phyloP scores from a whole-genome alignment of 2,888 invertebrate species.

The Subacronicta megacephala region DNA sequence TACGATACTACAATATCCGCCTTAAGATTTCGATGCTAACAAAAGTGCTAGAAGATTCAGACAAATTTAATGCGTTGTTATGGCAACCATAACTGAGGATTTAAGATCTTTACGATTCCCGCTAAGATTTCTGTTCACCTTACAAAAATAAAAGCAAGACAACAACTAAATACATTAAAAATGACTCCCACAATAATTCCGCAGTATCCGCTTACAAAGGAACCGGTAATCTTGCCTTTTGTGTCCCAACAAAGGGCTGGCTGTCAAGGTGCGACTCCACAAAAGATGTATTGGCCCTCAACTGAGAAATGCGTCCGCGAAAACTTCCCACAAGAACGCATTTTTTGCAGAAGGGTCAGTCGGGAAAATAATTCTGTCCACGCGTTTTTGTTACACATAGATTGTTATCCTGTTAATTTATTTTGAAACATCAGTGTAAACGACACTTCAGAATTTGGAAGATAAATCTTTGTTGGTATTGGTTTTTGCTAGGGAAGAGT shows the following conservation, averaged over 20 bases:
- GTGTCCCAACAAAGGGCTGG: slow-evolving; percentile 68
- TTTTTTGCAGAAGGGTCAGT: slow-evolving; percentile 58
- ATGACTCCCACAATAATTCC: slow-evolving; percentile 68
- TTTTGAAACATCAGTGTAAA: slow-evolving; percentile 32
- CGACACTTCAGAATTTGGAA: slow-evolving; percentile 16
- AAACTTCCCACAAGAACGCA: slow-evolving; percentile 62
- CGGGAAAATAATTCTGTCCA: slow-evolving; percentile 40
- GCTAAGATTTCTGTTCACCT: slow-evolving; percentile 10
- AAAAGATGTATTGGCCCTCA: slow-evolving; percentile 65
- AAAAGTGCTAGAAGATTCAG: too few species aligned
- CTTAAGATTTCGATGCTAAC: too few species aligned
- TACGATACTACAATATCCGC: too few species aligned
- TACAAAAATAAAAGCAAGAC: slow-evolving; percentile 36
- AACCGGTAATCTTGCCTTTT: slow-evolving; percentile 73
- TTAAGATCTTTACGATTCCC: slow-evolving; percentile 2
- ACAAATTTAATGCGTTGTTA: too few species aligned
- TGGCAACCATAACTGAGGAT: slow-evolving; percentile 11
- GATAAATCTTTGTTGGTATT: slow-evolving; percentile 11
- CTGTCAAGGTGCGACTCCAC: slow-evolving; percentile 76
- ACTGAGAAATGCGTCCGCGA: slow-evolving; percentile 58
- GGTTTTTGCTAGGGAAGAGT: too few species aligned
- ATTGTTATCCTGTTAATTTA: slow-evolving; percentile 47
- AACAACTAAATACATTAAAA: slow-evolving; percentile 53
- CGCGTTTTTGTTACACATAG: slow-evolving; percentile 42
- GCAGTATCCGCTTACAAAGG: slow-evolving; percentile 75